A percentile compares a stretch with the other conserved stretches of the same genome.
Conservation (phyloP, 2,888 invertebrate genomes). For the Eurytoma adleriae region DNA sequence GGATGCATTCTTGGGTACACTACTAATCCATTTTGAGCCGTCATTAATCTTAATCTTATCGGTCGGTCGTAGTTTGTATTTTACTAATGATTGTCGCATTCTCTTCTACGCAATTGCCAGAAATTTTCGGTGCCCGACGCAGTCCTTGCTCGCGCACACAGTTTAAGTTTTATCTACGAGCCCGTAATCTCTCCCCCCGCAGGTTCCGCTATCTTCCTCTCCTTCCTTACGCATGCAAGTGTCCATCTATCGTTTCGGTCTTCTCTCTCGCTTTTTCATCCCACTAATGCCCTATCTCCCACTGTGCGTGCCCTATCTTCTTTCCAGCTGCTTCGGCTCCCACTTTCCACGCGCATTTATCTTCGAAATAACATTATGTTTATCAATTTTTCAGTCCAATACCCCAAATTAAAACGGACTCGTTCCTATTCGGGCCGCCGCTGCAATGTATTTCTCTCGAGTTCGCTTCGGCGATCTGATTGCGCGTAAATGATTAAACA, state of each 20-base stretch:
- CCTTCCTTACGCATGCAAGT: too few relatives aligned
- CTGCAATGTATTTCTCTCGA: too few relatives aligned
- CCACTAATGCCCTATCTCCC: neutral
- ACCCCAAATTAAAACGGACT: neutral
- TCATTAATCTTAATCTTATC: slow-evolving; percentile 46
- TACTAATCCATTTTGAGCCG: slow-evolving; percentile 13
- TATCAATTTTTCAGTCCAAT: neutral
- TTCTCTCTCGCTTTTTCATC: neutral
- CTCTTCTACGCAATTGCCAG: slow-evolving; percentile 1
- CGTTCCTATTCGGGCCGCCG: too few relatives aligned
- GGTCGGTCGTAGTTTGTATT: slow-evolving; percentile 3
- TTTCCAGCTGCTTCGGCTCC: neutral
- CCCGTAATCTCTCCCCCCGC: neutral
- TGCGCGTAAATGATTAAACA: too few relatives aligned
- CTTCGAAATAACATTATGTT: neutral
- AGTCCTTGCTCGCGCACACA: neutral
- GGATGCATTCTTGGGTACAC: neutral
- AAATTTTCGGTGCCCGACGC: neutral
- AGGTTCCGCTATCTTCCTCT: neutral
- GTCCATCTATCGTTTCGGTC: neutral
- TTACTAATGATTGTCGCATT: slow-evolving; percentile 46
- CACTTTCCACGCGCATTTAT: neutral
- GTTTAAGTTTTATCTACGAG: slow-evolving; percentile 1
- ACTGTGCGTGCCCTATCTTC: neutral
- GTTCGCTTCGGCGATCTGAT: too few relatives aligned